A percentile compares a stretch with the other conserved stretches of the same genome.
These are phyloP conservation scores for Aphelenchoides fujianensis DNA, from an alignment of 1,140 invertebrate species.

Conservation along the genomic window DNA sequence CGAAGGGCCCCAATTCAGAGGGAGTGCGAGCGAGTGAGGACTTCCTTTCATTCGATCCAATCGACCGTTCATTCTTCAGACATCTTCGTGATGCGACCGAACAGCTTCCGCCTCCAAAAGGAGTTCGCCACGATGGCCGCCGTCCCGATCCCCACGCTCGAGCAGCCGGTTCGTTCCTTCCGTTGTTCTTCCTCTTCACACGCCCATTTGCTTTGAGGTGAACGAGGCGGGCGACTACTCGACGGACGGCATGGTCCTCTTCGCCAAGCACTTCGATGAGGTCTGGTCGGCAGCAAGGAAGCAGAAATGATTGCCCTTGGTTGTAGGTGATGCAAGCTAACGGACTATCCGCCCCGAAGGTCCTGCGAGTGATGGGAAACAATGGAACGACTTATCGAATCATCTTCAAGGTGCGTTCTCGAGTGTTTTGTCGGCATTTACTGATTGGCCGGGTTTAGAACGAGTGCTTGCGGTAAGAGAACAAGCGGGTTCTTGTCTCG, in stretches of 20 bases:
- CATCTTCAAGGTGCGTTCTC: slow-evolving; percentile 24
- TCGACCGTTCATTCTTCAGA: slow-evolving; percentile 4
- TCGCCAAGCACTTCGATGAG: neutral
- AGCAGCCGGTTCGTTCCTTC: slow-evolving; percentile 1
- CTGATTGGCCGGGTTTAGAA: slow-evolving; percentile 7
- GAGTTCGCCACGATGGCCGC: neutral
- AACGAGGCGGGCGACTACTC: neutral
- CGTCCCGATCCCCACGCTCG: slow-evolving; percentile 2
- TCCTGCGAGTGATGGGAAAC: neutral
- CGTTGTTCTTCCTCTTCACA: too few relatives aligned
- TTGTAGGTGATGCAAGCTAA: slow-evolving; percentile 9
- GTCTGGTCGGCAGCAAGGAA: neutral
- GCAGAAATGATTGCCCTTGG: neutral
- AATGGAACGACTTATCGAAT: slow-evolving; percentile 23
- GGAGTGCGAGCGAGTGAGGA: neutral
- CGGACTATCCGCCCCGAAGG: slow-evolving; percentile 22
- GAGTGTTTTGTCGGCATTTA: neutral
- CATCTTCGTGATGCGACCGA: neutral
- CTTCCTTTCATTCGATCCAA: too few relatives aligned
- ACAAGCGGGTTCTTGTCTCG: slow-evolving; percentile 1
- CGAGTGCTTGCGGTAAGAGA: slow-evolving; percentile 21
- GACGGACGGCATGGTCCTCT: neutral
- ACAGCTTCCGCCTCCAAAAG: neutral
- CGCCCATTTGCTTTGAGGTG: neutral
- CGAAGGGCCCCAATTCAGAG: neutral